Evolutionary conservation across 2,888 invertebrate species (phyloP).

Genomic region (Beris morrisii): DNA sequence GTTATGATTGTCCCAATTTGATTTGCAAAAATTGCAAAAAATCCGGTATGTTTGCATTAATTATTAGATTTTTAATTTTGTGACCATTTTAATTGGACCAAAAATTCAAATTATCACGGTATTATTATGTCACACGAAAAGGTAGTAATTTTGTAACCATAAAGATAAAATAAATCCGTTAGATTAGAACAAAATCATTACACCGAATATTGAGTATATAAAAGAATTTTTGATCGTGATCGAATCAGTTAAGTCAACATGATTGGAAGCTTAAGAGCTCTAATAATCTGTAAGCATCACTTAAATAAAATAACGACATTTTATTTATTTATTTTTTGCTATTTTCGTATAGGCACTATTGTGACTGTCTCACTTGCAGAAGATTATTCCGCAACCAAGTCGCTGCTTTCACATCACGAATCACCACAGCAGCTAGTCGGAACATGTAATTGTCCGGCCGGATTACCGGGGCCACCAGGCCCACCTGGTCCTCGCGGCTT

Average conservation of each 20-base stretch:
- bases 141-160: too few relatives aligned
- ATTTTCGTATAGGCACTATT: constrained; percentile 7
- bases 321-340: too few relatives aligned
- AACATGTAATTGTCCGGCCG: constrained; percentile 57
- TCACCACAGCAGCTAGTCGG: constrained; percentile 55
- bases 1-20: too few relatives aligned
- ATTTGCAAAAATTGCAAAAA: too few relatives aligned
- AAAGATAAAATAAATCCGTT: constrained; percentile 10
- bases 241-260: constrained; percentile 19
- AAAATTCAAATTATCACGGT: too few relatives aligned
- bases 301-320: neutral
- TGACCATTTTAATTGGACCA: too few relatives aligned
- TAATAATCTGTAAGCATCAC: constrained; percentile 17
- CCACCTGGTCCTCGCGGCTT: constrained; percentile 70
- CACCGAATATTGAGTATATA: constrained; percentile 14
- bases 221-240: neutral
- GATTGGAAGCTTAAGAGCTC: constrained; percentile 25
- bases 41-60: too few relatives aligned
- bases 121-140: too few relatives aligned
- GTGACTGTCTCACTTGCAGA: constrained; percentile 7
- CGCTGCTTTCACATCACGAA: neutral
- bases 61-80: too few relatives aligned
- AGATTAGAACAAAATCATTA: constrained; percentile 16
- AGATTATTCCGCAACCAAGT: neutral
- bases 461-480: constrained; percentile 62